Evolutionary conservation across 2,888 invertebrate species (phyloP), one percentile per base, ranked within the genome.

Genomic region (Conchocele bisecta): DNA sequence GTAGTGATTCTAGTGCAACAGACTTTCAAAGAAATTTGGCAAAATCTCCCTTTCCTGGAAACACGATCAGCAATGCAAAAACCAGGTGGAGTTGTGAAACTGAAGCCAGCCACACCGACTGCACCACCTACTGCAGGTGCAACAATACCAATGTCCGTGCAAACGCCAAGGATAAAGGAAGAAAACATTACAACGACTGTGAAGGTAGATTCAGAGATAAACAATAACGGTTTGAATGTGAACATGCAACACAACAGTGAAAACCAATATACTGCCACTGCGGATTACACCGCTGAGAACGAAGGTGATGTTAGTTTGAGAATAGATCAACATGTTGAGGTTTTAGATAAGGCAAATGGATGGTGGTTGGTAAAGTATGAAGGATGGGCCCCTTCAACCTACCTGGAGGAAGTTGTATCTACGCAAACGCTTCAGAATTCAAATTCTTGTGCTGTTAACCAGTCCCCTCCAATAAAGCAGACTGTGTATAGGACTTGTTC

Each of bases 301-400:
- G 76, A 76, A 3, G 73, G 73, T 9, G 83, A 83, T 54, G 61
- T 83, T 7, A 64, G 42, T 20, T 64, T 83, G 17, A 37, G 53
- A n/a, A 53, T 65, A 13, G 83, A 80, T 17, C 68, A 73, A 37
- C 44, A 77, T n/a, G 71, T 75, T 5, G 53, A 69, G 41, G 48
- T 81, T 1, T 24, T 83, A 28, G 84, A 81, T 31, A 66, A 67
- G 51, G 69, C 81, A 11, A 71, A 77, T 66, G 83, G 81, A 11
- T 86, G 86, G 86, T 86, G 84, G 83, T 80, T 71, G 70, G 83
- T 85, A 4, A 59, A 33, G 3, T 61, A 66, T 44, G 81, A 83
- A 44, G 86, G 86, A 6, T 85, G 86, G 85, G 83, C 79, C n/a
- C 86, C 85, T 26, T 64, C 83, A 7, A 46, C 76, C 24, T 86